Evolutionary conservation across 1,140 invertebrate genomes (phyloP).

Genomic region (Zaprionus capensis): DNA sequence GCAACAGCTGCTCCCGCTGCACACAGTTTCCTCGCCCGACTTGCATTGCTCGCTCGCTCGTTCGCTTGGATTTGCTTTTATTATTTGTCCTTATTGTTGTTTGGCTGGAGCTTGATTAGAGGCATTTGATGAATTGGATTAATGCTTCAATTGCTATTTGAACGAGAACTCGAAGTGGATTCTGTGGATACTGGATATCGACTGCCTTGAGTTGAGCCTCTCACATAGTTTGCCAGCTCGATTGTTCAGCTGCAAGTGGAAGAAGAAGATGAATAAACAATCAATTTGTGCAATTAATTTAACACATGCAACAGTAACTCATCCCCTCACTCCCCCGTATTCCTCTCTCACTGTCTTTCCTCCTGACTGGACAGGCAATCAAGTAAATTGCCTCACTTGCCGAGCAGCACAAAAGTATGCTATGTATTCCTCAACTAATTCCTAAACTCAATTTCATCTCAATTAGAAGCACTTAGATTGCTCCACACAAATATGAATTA

Average conservation of each 20-base stretch:
- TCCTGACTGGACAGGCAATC: constrained; percentile 5
- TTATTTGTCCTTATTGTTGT: constrained; percentile 49
- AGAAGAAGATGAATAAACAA: constrained; percentile 36
- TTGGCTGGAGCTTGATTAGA: constrained; percentile 49
- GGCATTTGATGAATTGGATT: constrained; percentile 60
- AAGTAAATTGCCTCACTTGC: constrained; percentile 5
- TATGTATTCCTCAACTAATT: constrained; percentile 14
- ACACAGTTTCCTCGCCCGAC: constrained; percentile 1
- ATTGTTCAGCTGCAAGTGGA: constrained; percentile 12
- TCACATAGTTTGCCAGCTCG: constrained; percentile 2
- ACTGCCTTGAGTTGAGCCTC: neutral
- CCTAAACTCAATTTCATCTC: constrained; percentile 1
- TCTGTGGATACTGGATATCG: neutral
- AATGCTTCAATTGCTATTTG: constrained; percentile 24
- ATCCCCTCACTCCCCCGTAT: neutral
- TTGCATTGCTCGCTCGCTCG: constrained; percentile 2
- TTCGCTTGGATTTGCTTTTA: constrained; percentile 36
- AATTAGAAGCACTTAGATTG: neutral
- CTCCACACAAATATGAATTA: constrained; percentile 1
- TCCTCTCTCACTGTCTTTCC: neutral
- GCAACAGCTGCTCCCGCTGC: constrained; percentile 18
- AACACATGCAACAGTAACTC: constrained; percentile 16
- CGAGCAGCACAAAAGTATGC: constrained; percentile 22
- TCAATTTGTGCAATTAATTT: constrained; percentile 49
- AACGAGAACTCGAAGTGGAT: neutral